These are phyloP conservation scores for Lasioglossum figueresi DNA, from an alignment of 2,888 invertebrate species.

Conservation along the genomic window DNA sequence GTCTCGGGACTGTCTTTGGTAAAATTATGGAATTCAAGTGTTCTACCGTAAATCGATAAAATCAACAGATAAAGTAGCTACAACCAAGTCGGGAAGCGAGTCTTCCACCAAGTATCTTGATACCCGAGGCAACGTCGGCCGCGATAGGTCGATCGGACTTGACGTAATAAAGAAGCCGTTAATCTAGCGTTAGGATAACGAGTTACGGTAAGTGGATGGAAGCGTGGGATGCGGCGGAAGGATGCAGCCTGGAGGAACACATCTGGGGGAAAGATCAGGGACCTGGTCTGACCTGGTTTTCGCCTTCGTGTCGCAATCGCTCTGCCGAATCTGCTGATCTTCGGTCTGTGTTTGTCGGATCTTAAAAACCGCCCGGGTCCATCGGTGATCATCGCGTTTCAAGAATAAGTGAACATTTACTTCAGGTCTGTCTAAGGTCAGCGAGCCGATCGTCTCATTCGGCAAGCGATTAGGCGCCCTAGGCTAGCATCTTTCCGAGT, in stretches of 20 bases:
- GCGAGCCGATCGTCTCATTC: neutral
- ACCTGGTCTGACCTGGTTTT: conserved; percentile 37
- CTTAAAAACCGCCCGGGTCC: conserved; percentile 32
- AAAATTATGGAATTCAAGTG: neutral
- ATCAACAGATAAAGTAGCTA: neutral
- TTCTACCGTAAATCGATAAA: neutral
- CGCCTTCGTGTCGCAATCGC: conserved; percentile 42
- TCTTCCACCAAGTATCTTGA: neutral
- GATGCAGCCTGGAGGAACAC: conserved; percentile 7
- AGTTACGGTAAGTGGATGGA: conserved; percentile 35
- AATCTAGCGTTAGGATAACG: conserved; percentile 43
- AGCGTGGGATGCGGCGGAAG: conserved; percentile 24
- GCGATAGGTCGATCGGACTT: conserved; percentile 18
- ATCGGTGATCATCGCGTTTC: conserved; percentile 15
- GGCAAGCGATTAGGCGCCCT: neutral
- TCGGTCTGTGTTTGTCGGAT: conserved; percentile 41
- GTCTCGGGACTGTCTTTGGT: neutral
- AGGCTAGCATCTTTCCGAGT: conserved; percentile 7
- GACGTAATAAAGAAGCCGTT: conserved; percentile 40
- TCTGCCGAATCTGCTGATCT: conserved; percentile 31
- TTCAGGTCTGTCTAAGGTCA: neutral
- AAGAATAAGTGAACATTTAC: neutral
- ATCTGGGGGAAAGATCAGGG: conserved; percentile 22
- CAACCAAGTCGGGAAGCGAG: neutral
- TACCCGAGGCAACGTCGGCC: neutral